A percentile compares a stretch with the other conserved stretches of the same genome.
Evolutionary conservation across 2,113 vertebrate species (phyloP).

Genomic region (Lota lota): DNA sequence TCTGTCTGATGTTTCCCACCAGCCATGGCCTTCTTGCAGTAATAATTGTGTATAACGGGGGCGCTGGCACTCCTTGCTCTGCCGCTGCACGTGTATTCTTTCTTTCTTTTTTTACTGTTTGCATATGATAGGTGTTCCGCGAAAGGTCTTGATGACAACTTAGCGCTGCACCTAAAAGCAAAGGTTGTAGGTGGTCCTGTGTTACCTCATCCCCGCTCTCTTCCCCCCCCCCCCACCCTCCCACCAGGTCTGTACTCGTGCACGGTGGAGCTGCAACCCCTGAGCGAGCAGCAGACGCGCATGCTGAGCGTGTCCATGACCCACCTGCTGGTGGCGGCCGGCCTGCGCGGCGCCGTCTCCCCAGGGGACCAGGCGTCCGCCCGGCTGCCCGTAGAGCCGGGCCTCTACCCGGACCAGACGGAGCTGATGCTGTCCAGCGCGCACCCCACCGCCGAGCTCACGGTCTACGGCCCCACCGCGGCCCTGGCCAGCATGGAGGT

Average conservation of each 20-base stretch:
- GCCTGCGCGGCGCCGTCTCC: conserved; percentile 57
- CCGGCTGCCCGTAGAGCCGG: conserved; percentile 78
- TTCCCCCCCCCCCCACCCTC: neutral
- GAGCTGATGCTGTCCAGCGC: conserved; percentile 85
- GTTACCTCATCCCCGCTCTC: no score
- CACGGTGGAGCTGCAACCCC: conserved; percentile 74
- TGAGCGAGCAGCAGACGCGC: conserved; percentile 80
- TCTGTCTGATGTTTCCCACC: no score
- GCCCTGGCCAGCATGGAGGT: conserved; percentile 84
- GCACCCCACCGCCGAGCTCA: conserved; percentile 77
- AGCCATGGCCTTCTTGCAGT: no score
- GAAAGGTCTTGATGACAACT: no score
- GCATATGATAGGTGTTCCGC: no score
- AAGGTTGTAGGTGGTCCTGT: neutral
- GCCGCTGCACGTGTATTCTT: no score
- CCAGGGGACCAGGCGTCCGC: conserved; percentile 65
- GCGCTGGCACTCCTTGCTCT: no score
- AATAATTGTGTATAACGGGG: no score
- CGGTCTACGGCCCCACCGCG: conserved; percentile 78
- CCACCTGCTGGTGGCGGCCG: conserved; percentile 73
- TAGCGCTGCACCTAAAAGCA: no score
- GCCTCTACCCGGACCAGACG: conserved; percentile 82
- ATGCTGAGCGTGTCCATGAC: conserved; percentile 75
- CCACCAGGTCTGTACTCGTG: conserved; percentile 85
- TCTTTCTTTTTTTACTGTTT: neutral